Base-by-base conservation (phyloP, 2,797 vertebrate genomes). In the Acropternis orthonyx region DNA sequence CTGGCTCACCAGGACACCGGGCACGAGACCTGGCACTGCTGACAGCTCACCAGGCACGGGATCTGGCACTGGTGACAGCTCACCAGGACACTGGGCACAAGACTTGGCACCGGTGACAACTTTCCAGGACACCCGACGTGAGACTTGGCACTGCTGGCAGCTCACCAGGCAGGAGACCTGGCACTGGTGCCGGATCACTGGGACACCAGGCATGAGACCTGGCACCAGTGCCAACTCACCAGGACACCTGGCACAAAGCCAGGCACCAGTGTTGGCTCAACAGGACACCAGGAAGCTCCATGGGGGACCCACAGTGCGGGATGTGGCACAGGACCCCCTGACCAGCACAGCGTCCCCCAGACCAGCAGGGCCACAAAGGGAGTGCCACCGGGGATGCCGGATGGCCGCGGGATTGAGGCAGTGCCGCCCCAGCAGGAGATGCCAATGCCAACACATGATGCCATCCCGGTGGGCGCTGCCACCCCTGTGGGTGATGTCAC, bases 281-380 rank as follows among this genome's bases (percentile, higher is more conserved):
- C 1, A 2, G 34, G 34, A 19, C 17, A 4, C 55, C 4, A 14
- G 32, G 58, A n/a, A 14, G 5, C 37, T 2, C 32, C 55, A 0
- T 0, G 17, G 21, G 4, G 1, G 4, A 4, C 6, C 26, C 10
- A 1, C 18, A 1, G 43, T 0, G 14, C 0, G 1, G 83, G 54
- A 67, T 4, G 32, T 4, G 67, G 56, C 52, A 36, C 20, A 0
- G 41, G 34, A 43, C 51, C 21, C 19, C 32, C 54, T 8, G 13
- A 10, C 7, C 16, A 4, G 10, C 37, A 15, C 46, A 48, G 46
- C 4, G 46, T 48, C 48, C 16, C 15, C 49, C 49, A 17, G 12
- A 10, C 7, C 15, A 4, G 9, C 37, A 13, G 27, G 36, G 55
- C 17, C 37, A 23, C 43, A 39, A 46, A 49, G 0, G 14, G 32